Conservation (phyloP, 2,113 vertebrate genomes). For the Apistogramma diplotaenia region DNA sequence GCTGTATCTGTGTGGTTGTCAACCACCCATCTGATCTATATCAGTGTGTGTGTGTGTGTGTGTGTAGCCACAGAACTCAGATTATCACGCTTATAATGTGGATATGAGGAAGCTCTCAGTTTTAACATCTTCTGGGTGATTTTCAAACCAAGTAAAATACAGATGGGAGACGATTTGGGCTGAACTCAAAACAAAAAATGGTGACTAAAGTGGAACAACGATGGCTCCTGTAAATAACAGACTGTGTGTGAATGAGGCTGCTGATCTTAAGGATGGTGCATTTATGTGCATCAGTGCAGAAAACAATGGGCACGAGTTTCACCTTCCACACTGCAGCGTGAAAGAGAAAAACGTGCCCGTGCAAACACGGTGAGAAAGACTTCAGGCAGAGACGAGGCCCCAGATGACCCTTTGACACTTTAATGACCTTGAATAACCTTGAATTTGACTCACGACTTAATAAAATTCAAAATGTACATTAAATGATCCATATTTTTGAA, state of each 20-base stretch:
- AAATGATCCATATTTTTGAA: background rate
- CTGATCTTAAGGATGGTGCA: background rate
- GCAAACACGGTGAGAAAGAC: background rate
- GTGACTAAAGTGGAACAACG: background rate
- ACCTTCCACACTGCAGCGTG: too few relatives aligned
- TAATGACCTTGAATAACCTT: background rate
- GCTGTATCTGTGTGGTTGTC: constrained; percentile 5
- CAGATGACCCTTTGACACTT: background rate
- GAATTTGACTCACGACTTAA: background rate
- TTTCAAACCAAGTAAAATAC: background rate
- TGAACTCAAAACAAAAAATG: background rate
- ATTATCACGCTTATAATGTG: background rate
- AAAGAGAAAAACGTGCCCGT: background rate
- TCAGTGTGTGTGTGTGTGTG: background rate
- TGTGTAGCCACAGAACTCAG: background rate
- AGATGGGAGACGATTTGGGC: background rate
- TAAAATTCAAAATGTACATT: background rate
- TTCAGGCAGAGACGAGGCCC: background rate
- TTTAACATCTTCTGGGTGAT: background rate
- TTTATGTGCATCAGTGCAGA: too few relatives aligned
- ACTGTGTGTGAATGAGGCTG: background rate
- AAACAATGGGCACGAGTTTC: too few relatives aligned
- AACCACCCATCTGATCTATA: background rate
- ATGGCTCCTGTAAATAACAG: background rate
- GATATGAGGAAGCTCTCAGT: background rate